Evolutionary conservation across 2,113 vertebrate species (phyloP).

Genomic region (Crypturellus undulatus): DNA sequence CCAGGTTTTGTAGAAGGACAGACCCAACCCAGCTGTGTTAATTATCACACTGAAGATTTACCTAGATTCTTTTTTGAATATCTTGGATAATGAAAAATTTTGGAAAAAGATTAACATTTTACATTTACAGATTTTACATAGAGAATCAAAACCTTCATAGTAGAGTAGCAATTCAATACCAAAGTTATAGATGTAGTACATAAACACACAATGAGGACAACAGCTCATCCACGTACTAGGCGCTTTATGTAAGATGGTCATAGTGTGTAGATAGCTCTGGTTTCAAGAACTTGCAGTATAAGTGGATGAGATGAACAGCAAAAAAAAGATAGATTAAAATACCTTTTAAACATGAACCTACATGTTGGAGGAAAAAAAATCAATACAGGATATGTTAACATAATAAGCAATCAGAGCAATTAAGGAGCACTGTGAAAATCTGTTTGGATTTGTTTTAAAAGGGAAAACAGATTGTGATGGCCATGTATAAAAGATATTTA

Average conservation of each 20-base stretch:
- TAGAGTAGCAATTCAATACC: neutral
- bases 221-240: fast-evolving
- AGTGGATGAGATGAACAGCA: neutral
- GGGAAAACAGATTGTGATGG: neutral
- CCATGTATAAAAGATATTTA: neutral
- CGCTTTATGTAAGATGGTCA: neutral
- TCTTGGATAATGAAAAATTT: neutral
- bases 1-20: conserved; percentile 11
- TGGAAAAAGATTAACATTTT: neutral
- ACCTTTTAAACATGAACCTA: neutral
- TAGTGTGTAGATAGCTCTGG: neutral
- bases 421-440: neutral
- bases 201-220: neutral
- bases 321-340: neutral
- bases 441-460: neutral
- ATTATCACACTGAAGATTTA: neutral
- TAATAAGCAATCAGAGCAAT: neutral
- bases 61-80: neutral
- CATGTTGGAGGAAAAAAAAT: neutral
- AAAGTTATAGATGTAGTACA: neutral
- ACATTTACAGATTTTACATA: too few relatives aligned
- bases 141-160: neutral
- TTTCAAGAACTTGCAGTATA: neutral
- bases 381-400: neutral
- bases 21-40: neutral